Conservation (phyloP, 2,113 vertebrate species). For the Equus quagga region DNA sequence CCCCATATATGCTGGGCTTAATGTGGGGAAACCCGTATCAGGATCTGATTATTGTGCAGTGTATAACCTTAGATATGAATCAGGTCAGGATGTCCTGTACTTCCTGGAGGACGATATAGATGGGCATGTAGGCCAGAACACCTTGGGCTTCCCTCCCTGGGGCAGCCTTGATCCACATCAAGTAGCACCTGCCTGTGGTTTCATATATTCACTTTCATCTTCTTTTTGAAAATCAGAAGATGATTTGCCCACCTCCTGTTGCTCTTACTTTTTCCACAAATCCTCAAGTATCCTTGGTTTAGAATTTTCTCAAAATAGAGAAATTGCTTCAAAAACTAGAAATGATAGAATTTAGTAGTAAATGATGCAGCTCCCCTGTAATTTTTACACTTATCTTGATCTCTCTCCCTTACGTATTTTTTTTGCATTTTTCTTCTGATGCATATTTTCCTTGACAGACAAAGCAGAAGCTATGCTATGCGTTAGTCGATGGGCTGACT, state of each 20-base stretch:
- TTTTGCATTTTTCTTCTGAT: background rate
- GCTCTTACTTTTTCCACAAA: background rate
- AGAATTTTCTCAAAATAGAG: slow-evolving; percentile 4
- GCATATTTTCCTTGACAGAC: background rate
- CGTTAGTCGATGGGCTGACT: background rate
- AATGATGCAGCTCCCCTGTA: background rate
- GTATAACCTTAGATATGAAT: too few species aligned
- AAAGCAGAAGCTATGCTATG: background rate
- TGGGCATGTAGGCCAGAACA: too few species aligned
- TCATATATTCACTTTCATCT: background rate
- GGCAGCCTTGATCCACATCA: too few species aligned
- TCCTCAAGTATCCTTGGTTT: background rate
- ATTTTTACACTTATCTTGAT: background rate
- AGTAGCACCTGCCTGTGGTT: background rate
- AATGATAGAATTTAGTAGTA: background rate
- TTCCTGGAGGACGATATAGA: too few species aligned
- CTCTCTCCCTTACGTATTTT: background rate
- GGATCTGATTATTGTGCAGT: too few species aligned
- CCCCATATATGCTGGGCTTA: too few species aligned
- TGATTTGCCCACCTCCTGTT: background rate
- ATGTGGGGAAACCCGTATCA: too few species aligned
- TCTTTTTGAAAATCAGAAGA: slow-evolving; percentile 6
- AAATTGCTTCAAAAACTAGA: background rate
- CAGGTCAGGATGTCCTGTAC: too few species aligned
- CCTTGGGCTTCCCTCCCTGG: too few species aligned